Conservation (phyloP, 2,888 invertebrate genomes). For the Trachelus iudaicus region DNA sequence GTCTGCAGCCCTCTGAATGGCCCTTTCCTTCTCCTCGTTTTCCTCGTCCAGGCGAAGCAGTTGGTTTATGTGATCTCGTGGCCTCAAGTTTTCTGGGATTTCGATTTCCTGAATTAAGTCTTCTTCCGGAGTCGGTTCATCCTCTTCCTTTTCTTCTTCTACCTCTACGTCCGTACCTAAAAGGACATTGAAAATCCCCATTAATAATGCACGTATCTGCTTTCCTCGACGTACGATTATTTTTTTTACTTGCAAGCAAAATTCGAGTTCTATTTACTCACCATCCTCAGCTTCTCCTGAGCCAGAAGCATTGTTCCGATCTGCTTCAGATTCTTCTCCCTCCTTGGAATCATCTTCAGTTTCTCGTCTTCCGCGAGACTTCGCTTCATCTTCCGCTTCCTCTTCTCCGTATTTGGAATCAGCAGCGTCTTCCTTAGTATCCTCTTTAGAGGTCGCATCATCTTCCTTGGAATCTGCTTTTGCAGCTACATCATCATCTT, state of each 20-base stretch:
- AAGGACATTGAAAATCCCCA: no score
- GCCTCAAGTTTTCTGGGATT: conserved; percentile 81
- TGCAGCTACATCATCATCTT: conserved; percentile 14
- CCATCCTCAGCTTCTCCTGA: conserved; percentile 29
- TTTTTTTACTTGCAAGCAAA: no score
- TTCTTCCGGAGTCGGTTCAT: conserved; percentile 65
- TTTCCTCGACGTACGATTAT: no score
- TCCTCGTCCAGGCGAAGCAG: conserved; percentile 84
- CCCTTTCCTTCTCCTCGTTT: conserved; percentile 76
- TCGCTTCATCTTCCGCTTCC: conserved; percentile 24
- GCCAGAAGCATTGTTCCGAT: conserved; percentile 12
- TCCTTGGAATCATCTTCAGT: conserved; percentile 25
- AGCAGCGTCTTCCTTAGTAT: neutral
- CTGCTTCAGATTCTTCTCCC: conserved; percentile 31
- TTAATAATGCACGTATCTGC: no score
- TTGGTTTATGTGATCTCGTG: conserved; percentile 83
- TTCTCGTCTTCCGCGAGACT: conserved; percentile 14
- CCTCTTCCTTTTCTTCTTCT: conserved; percentile 27
- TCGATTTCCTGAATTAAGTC: conserved; percentile 75
- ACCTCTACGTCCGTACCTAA: no score
- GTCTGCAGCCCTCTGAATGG: conserved; percentile 79
- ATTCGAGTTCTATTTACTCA: no score
- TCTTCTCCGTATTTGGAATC: conserved; percentile 30
- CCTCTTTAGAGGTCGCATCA: conserved; percentile 26
- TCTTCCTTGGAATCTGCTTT: conserved; percentile 7